Percentiles rank a stretch among this genome's conserved stretches.
Conservation (phyloP, 2,797 vertebrate species). For the Toxotes lorentzi region DNA sequence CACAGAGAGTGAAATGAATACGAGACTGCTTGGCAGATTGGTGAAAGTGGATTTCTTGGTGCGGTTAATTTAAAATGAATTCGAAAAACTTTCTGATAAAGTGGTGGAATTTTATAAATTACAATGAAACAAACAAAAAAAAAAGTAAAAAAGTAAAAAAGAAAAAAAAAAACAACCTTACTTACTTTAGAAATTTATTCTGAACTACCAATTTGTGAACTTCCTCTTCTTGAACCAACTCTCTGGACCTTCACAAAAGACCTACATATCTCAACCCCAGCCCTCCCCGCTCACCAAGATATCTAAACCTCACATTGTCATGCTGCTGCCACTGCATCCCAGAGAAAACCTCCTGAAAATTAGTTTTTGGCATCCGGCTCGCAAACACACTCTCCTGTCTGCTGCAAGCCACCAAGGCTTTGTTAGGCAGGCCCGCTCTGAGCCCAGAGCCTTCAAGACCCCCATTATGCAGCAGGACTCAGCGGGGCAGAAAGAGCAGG, state of each 20-base stretch:
- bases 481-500: constrained; percentile 89
- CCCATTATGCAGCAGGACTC: constrained; percentile 89
- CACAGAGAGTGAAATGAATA: constrained; percentile 70
- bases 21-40: constrained; percentile 28
- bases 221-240: constrained; percentile 72
- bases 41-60: constrained; percentile 49
- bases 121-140: constrained; percentile 45
- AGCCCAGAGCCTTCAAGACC: constrained; percentile 88
- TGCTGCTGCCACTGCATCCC: constrained; percentile 83
- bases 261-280: constrained; percentile 71
- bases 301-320: constrained; percentile 87
- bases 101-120: constrained; percentile 24
- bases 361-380: constrained; percentile 87
- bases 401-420: constrained; percentile 89
- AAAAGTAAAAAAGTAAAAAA: constrained; percentile 30
- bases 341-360: constrained; percentile 86
- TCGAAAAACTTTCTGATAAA: constrained; percentile 33
- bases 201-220: constrained; percentile 76
- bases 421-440: constrained; percentile 87
- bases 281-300: constrained; percentile 72
- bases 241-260: constrained; percentile 79
- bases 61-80: constrained; percentile 63
- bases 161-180: constrained; percentile 26
- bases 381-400: constrained; percentile 87
- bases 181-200: constrained; percentile 69